Evolutionary conservation across 2,888 invertebrate genomes (phyloP), one percentile per base, ranked within the genome.

Genomic region (Myathropa florea): DNA sequence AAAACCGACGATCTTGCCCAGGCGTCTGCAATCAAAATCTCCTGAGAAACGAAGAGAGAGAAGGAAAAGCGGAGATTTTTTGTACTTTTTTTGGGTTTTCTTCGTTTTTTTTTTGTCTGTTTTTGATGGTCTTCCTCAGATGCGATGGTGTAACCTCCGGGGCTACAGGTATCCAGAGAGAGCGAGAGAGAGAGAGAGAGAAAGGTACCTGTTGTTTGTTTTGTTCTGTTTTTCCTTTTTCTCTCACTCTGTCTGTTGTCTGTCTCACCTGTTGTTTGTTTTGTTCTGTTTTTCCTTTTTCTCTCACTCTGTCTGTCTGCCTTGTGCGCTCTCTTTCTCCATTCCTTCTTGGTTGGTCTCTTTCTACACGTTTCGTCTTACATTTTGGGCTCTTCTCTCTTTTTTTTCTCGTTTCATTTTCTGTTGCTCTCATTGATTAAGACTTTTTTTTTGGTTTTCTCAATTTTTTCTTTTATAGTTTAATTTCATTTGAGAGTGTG

Each of bases 1-100:
- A 26, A 85, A 78, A 70, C 53, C 28, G 57, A 65, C 14, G 28
- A 83, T 57, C 77, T 65, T 73, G 83, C 70, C 63, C 60, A 73
- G 85, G 73, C 64, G 83, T 83, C 78, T 82, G 72, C 82, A 78
- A 86, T 78, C 85, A 67, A 86, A 73, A 60, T 77, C 81, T 77
- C 57, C 33, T 33, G 21, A 77, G 72, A 26, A 71, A 73, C 12
- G 33, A 33, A 82, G 75, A 78, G 24, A 83, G 77, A 86, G 78
- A 86, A 75, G 73, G 77, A 83, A 86, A 83, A 78, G 70, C 61
- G 64, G 39, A 39, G 57, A 23, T 30, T 59, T 33, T 57, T 71
- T 33, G 1, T 12, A 21, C 21, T 68, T 55, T 55, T 60, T 39
- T 12, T 46, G 4, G 67, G 36, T 23, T 26, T 68, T 68, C 76